Conservation (phyloP, 2,797 vertebrate genomes). For the Rousettus madagascariensis region DNA sequence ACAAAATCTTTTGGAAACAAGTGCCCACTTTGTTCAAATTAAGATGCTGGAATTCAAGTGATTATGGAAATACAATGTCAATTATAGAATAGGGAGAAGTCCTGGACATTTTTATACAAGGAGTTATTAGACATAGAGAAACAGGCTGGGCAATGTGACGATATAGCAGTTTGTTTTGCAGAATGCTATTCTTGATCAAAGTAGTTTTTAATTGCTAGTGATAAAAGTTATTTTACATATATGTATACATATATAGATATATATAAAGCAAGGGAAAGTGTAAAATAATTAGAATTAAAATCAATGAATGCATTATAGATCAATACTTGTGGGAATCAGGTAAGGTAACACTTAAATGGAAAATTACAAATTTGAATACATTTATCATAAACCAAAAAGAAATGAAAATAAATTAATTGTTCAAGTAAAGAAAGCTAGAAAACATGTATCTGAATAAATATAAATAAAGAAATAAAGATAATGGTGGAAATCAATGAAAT, state of each 20-base stretch:
- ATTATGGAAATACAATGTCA: not conserved
- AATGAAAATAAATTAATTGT: not conserved
- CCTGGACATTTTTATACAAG: not conserved
- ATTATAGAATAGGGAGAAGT: not conserved
- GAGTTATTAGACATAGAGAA: not conserved
- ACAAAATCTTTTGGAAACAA: not conserved
- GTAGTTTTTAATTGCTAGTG: not conserved
- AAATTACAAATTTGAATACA: not conserved
- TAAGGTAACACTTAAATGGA: not conserved
- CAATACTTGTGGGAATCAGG: not conserved
- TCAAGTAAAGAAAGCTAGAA: not conserved
- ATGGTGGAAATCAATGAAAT: not conserved
- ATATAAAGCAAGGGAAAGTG: not conserved
- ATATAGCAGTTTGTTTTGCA: not conserved
- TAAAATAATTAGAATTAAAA: not conserved
- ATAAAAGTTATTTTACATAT: slow-evolving; percentile 62
- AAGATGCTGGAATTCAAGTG: not conserved
- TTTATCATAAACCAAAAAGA: not conserved
- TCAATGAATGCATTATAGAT: not conserved
- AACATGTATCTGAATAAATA: not conserved
- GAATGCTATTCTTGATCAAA: slow-evolving; percentile 46
- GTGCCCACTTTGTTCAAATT: not conserved
- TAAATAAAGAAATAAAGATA: not conserved
- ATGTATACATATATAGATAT: too few relatives aligned
- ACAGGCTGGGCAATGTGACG: not conserved